phyloP scores from a whole-genome alignment of 2,888 invertebrate species.

The Oscheius onirici region DNA sequence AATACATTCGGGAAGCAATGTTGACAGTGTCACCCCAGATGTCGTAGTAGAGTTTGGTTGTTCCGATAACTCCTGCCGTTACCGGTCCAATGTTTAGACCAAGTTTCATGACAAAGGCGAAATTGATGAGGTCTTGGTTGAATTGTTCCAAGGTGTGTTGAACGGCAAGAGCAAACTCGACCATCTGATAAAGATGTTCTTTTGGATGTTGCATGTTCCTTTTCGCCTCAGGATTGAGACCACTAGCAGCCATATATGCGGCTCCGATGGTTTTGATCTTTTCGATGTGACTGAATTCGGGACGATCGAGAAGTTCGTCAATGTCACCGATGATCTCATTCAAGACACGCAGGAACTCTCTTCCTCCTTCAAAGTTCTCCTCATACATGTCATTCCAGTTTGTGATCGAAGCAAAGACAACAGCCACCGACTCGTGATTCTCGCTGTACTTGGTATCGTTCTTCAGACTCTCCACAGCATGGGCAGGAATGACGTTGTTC shows the following conservation, averaged over 20 bases:
- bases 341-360: conserved; percentile 90
- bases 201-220: conserved; percentile 73
- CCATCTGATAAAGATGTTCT: conserved; percentile 77
- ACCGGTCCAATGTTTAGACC: conserved; percentile 90
- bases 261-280: conserved; percentile 84
- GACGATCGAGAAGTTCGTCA: conserved; percentile 86
- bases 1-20: conserved; percentile 95
- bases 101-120: conserved; percentile 81
- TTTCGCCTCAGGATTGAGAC: conserved; percentile 85
- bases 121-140: conserved; percentile 88
- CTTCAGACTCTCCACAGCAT: conserved; percentile 91
- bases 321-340: conserved; percentile 96
- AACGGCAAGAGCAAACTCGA: conserved; percentile 93
- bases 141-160: conserved; percentile 87
- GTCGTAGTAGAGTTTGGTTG: conserved; percentile 93
- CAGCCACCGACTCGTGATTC: conserved; percentile 72
- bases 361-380: conserved; percentile 90
- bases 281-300: conserved; percentile 79
- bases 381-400: conserved; percentile 98
- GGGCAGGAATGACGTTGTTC: conserved; percentile 94
- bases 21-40: conserved; percentile 99
- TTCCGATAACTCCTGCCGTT: conserved; percentile 89
- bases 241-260: conserved; percentile 97
- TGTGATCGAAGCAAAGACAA: conserved; percentile 93
- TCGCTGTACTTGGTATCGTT: conserved; percentile 79